phyloP scores from a whole-genome alignment of 2,113 vertebrate genomes.

The Chlamydotis undulata region DNA sequence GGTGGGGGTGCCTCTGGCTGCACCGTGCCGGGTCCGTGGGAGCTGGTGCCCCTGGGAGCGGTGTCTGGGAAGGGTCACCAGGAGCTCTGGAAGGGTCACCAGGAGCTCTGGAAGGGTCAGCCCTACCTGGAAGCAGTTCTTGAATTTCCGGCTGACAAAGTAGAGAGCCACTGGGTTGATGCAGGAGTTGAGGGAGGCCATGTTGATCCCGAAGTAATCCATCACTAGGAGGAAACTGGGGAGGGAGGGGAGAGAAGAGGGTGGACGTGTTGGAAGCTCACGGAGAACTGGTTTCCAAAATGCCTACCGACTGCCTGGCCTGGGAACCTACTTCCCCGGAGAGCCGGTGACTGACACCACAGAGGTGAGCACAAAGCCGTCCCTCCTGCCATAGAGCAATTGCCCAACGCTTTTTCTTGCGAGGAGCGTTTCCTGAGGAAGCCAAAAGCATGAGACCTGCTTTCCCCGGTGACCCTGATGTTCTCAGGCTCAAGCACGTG shows the following conservation, averaged over 20 bases:
- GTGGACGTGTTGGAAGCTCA: not conserved
- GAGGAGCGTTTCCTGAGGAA: not conserved
- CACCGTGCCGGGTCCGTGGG: not conserved
- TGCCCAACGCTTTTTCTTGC: rapidly evolving
- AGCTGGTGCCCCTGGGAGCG: not conserved
- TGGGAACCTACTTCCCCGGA: rapidly evolving
- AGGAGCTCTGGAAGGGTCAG: not conserved
- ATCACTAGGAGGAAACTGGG: conserved; percentile 88
- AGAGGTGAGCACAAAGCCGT: not conserved
- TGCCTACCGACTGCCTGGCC: not conserved
- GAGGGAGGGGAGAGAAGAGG: not conserved
- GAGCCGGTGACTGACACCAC: not conserved
- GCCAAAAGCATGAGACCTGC: not conserved
- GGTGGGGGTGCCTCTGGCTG: not conserved
- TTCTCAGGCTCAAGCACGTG: not conserved
- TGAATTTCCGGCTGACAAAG: conserved; percentile 92
- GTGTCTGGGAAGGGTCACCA: rapidly evolving
- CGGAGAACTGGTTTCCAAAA: not conserved
- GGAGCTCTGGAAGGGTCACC: not conserved
- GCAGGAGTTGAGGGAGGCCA: conserved; percentile 93
- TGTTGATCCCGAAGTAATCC: conserved; percentile 94
- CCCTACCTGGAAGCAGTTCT: conserved; percentile 92
- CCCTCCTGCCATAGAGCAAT: not conserved
- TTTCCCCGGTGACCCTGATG: not conserved
- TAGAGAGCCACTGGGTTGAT: conserved; percentile 93